Percentiles rank a stretch among this genome's conserved stretches.
Evolutionary conservation across 2,888 invertebrate genomes (phyloP).

Genomic region (Tipula helvola): DNA sequence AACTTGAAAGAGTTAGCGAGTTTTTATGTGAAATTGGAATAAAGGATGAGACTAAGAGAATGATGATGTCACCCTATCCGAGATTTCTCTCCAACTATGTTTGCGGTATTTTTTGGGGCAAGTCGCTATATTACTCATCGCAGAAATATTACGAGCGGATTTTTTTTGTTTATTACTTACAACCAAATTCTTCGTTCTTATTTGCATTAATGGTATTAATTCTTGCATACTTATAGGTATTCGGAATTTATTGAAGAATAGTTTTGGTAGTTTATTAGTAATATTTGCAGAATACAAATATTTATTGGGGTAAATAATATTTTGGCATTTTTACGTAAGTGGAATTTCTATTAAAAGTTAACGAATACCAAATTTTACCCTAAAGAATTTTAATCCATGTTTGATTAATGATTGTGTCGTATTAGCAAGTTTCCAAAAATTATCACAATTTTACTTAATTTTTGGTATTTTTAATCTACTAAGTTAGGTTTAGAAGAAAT

Average conservation of each 20-base stretch:
- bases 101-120: background rate
- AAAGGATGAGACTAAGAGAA: background rate
- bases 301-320: background rate
- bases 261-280: background rate
- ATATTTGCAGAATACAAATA: background rate
- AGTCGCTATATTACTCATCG: background rate
- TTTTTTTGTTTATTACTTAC: background rate
- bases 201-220: background rate
- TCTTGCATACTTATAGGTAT: background rate
- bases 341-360: background rate
- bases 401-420: background rate
- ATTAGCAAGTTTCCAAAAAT: background rate
- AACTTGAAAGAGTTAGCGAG: background rate
- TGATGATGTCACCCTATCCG: background rate
- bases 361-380: background rate
- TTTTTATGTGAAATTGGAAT: background rate
- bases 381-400: background rate
- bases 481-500: background rate
- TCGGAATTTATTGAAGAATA: background rate
- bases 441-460: background rate
- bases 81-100: background rate
- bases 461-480: background rate
- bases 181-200: background rate
- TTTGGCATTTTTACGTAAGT: background rate
- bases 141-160: background rate